Conservation (phyloP, 2,113 vertebrate species). For the Maccullochella peelii region DNA sequence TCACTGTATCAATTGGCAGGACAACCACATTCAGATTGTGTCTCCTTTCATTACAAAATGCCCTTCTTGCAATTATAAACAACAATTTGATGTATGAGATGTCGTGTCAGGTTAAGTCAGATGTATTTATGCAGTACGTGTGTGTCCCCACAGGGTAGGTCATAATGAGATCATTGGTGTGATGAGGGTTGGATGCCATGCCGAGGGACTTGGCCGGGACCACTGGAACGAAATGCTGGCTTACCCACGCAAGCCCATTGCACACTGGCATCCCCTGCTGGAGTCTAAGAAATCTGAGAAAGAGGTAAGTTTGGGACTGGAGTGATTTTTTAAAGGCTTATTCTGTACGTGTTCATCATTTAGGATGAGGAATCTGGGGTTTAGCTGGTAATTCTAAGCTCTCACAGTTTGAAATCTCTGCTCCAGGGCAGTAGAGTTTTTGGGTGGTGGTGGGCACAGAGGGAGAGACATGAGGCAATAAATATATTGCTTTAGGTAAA, state of each 20-base stretch:
- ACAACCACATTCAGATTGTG: slow-evolving; percentile 25
- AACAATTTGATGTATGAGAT: slow-evolving; percentile 17
- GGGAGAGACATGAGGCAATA: not conserved
- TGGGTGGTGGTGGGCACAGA: not conserved
- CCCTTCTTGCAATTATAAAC: slow-evolving; percentile 23
- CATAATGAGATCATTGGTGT: slow-evolving; percentile 99
- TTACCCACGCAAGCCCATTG: slow-evolving; percentile 96
- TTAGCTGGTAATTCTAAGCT: not conserved
- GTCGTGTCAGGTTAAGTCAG: slow-evolving; percentile 53
- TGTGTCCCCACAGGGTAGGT: slow-evolving; percentile 89
- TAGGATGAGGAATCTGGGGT: not conserved
- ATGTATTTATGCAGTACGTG: slow-evolving; percentile 8
- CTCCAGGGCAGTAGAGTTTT: no score
- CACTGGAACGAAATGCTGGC: slow-evolving; percentile 99
- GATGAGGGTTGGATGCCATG: slow-evolving; percentile 90
- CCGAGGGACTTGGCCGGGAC: slow-evolving; percentile 95
- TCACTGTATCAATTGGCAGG: not conserved
- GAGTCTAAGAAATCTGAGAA: slow-evolving; percentile 98
- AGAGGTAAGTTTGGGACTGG: slow-evolving; percentile 84
- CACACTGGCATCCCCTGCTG: slow-evolving; percentile 96
- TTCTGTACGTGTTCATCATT: not conserved
- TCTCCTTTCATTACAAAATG: slow-evolving; percentile 42
- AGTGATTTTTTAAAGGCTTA: not conserved
- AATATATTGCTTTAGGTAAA: not conserved
- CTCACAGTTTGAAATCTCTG: no score